Percentiles rank a stretch among this genome's conserved stretches.
These are phyloP conservation scores for Leptopilina clavipes DNA, from an alignment of 1,140 invertebrate genomes.

Conservation along the genomic window DNA sequence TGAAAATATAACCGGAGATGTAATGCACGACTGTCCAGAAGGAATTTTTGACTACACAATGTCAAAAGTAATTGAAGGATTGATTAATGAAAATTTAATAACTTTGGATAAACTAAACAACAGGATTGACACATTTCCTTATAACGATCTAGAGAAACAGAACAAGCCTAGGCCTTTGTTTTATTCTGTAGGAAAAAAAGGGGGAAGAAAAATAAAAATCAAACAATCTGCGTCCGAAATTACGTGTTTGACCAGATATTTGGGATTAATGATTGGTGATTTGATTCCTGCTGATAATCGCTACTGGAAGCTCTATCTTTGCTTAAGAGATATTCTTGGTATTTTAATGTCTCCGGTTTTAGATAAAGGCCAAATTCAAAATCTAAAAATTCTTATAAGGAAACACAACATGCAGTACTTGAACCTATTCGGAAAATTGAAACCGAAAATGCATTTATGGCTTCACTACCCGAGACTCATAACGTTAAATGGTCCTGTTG, in stretches of 20 bases:
- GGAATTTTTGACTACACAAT: not conserved
- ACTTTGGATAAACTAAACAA: conserved; percentile 36
- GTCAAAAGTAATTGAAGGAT: not conserved
- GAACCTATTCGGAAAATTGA: conserved; percentile 40
- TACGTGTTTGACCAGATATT: conserved; percentile 38
- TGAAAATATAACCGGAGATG: conserved; percentile 8
- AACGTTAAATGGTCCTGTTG: conserved; percentile 37
- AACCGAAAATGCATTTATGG: conserved; percentile 44
- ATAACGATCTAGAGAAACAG: conserved; percentile 23
- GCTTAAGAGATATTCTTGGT: conserved; percentile 37
- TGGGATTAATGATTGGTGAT: conserved; percentile 43
- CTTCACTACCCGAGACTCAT: conserved; percentile 44
- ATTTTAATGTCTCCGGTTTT: conserved; percentile 36
- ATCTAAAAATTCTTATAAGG: conserved; percentile 33
- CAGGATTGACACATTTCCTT: conserved; percentile 34
- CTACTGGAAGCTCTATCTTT: conserved; percentile 38
- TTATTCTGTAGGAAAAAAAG: conserved; percentile 17
- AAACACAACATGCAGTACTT: conserved; percentile 38
- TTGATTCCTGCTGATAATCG: conserved; percentile 38
- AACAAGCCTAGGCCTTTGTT: conserved; percentile 36
- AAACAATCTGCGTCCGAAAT: conserved; percentile 40
- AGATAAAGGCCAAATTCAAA: conserved; percentile 35
- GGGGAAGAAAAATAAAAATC: conserved; percentile 35
- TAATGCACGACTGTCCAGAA: conserved; percentile 9
- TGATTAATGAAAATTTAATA: conserved; percentile 3